Percentiles rank a stretch among this genome's conserved stretches.
Evolutionary conservation across 2,888 invertebrate genomes (phyloP).

Genomic region (Andricus quercusramuli): DNA sequence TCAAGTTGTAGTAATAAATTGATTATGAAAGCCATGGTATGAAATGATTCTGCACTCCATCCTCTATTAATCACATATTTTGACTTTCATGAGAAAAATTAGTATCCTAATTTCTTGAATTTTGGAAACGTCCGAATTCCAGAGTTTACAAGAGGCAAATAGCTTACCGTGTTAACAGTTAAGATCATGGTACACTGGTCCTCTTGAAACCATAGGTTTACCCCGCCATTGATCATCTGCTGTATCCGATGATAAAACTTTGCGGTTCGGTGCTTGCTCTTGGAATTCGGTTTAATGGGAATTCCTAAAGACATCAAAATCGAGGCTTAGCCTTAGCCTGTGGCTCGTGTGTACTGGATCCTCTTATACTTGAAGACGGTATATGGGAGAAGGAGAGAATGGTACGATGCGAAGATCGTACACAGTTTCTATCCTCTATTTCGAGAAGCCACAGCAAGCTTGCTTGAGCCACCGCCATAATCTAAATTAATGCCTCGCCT

Average conservation of each 20-base stretch:
- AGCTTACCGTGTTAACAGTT: conserved; percentile 75
- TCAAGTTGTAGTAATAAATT: neutral
- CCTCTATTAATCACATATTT: neutral
- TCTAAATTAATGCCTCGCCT: conserved; percentile 64
- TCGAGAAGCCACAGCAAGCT: conserved; percentile 60
- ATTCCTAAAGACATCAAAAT: conserved; percentile 65
- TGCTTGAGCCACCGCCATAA: conserved; percentile 54
- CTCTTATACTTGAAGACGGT: conserved; percentile 33
- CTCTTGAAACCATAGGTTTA: conserved; percentile 32
- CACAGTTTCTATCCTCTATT: conserved; percentile 49
- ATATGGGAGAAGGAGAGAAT: conserved; percentile 7
- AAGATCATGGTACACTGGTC: conserved; percentile 65
- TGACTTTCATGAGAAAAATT: neutral
- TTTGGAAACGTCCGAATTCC: conserved; percentile 48
- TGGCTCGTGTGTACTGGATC: conserved; percentile 53
- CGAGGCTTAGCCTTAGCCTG: conserved; percentile 58
- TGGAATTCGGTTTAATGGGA: conserved; percentile 63
- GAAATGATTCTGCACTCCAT: neutral
- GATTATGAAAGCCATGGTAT: no score
- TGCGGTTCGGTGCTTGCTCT: conserved; percentile 56
- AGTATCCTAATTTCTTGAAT: neutral
- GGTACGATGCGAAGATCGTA: conserved; percentile 28
- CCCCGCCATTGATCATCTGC: conserved; percentile 59
- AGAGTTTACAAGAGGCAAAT: conserved; percentile 76
- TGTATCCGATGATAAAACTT: conserved; percentile 63